Percentiles rank a stretch among this genome's conserved stretches.
Evolutionary conservation across 2,888 invertebrate genomes (phyloP).

Genomic region (Eupelmus urozonus): DNA sequence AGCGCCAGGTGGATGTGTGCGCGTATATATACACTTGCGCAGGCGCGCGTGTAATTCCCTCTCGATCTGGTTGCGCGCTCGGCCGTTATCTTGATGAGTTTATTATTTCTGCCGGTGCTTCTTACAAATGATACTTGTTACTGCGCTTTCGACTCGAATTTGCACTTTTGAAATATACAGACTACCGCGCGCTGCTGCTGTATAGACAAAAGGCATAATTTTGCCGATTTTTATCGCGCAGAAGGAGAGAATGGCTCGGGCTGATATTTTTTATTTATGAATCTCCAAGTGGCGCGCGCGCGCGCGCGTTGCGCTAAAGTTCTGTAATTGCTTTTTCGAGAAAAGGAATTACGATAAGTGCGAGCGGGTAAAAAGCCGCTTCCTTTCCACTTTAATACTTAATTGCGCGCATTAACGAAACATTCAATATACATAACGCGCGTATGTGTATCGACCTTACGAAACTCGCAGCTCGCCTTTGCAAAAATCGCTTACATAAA

Average conservation of each 20-base stretch:
- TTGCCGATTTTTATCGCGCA: conserved; percentile 37
- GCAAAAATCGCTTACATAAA: too few species aligned
- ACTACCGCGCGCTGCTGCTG: neutral
- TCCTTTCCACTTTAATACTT: neutral
- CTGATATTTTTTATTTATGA: conserved; percentile 35
- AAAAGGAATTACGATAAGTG: neutral
- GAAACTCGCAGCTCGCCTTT: too few species aligned
- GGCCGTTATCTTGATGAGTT: conserved; percentile 43
- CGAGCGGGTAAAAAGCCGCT: too few species aligned
- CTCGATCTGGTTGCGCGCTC: too few species aligned
- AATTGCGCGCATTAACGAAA: conserved; percentile 12
- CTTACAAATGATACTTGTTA: conserved; percentile 49
- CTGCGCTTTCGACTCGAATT: conserved; percentile 21
- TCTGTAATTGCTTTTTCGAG: conserved; percentile 18
- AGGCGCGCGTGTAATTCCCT: neutral
- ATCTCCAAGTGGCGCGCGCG: too few species aligned
- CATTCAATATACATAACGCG: too few species aligned
- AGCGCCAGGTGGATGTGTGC: neutral
- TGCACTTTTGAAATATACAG: conserved; percentile 48
- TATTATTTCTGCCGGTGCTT: conserved; percentile 44
- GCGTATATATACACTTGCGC: neutral
- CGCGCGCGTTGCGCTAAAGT: conserved; percentile 5
- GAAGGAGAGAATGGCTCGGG: neutral
- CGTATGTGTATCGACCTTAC: too few species aligned
- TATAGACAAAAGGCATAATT: conserved; percentile 27